These are phyloP conservation scores for Muraenolepis orangiensis DNA, from an alignment of 2,797 vertebrate genomes.

Conservation along the genomic window DNA sequence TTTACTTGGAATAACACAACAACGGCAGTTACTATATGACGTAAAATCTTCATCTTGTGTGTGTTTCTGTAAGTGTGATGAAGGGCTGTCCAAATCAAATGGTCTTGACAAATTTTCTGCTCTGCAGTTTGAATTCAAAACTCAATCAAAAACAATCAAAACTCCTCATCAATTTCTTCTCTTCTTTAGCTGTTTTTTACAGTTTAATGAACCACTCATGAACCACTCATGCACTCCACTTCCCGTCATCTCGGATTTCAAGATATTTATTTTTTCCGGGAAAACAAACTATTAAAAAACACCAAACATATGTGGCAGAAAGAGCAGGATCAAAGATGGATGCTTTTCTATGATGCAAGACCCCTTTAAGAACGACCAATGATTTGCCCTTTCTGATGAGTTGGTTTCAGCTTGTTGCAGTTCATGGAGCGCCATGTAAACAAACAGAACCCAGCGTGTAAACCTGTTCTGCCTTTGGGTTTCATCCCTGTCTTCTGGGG, in stretches of 20 bases:
- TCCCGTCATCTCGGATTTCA: constrained; percentile 14
- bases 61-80: neutral
- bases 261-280: constrained; percentile 17
- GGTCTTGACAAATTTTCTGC: neutral
- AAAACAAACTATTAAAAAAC: constrained; percentile 28
- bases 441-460: constrained; percentile 43
- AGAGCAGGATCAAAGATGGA: constrained; percentile 55
- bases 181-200: neutral
- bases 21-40: too few relatives aligned
- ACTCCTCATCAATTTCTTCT: neutral
- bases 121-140: neutral
- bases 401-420: constrained; percentile 46
- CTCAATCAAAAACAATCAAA: neutral
- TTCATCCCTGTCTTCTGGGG: constrained; percentile 22
- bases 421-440: constrained; percentile 29
- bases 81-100: neutral
- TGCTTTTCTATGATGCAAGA: neutral
- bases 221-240: neutral
- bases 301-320: constrained; percentile 50
- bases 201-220: neutral
- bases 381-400: constrained; percentile 50
- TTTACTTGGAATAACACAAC: neutral
- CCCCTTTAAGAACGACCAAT: constrained; percentile 16
- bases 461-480: constrained; percentile 27
- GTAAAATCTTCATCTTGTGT: neutral